Percentiles rank a stretch among this genome's conserved stretches.
Evolutionary conservation across 2,888 invertebrate species (phyloP).

Genomic region (Candidula unifasciata): DNA sequence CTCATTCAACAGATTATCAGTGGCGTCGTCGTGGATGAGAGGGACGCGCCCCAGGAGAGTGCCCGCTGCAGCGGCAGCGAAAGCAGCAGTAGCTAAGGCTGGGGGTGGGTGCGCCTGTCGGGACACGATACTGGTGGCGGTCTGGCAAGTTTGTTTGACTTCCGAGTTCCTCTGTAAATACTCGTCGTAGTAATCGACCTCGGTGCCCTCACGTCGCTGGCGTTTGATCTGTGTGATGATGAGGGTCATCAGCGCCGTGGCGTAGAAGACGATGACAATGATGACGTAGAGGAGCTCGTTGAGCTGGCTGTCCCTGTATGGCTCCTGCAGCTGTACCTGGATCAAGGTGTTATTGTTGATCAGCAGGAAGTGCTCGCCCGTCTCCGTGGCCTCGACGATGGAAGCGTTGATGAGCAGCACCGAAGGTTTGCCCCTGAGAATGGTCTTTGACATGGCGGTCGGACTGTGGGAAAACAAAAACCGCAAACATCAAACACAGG

Average conservation of each 20-base stretch:
- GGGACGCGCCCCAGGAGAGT: slow-evolving; percentile 43
- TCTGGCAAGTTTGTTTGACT: slow-evolving; percentile 63
- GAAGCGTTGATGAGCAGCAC: slow-evolving; percentile 26
- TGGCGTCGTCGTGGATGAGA: slow-evolving; percentile 25
- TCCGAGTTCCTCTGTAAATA: slow-evolving; percentile 69
- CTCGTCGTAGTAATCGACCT: slow-evolving; percentile 74
- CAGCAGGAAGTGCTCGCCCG: slow-evolving; percentile 43
- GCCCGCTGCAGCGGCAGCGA: slow-evolving; percentile 35
- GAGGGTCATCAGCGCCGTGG: slow-evolving; percentile 71
- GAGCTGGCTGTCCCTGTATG: slow-evolving; percentile 68
- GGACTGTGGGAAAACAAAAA: background rate
- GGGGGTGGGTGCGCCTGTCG: slow-evolving; percentile 28
- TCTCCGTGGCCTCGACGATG: background rate
- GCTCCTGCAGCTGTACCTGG: slow-evolving; percentile 54
- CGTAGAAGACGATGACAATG: slow-evolving; percentile 74
- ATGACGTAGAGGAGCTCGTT: slow-evolving; percentile 74
- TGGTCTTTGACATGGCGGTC: slow-evolving; percentile 10
- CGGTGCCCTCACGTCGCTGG: slow-evolving; percentile 65
- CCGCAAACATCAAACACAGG: background rate
- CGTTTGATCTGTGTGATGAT: slow-evolving; percentile 71
- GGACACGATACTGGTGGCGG: slow-evolving; percentile 56
- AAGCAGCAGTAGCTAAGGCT: background rate
- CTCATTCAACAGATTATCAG: slow-evolving; percentile 28
- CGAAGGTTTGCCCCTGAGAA: background rate
- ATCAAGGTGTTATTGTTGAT: slow-evolving; percentile 55